phyloP scores from a whole-genome alignment of 1,140 invertebrate species.

The Bombus sylvicola region DNA sequence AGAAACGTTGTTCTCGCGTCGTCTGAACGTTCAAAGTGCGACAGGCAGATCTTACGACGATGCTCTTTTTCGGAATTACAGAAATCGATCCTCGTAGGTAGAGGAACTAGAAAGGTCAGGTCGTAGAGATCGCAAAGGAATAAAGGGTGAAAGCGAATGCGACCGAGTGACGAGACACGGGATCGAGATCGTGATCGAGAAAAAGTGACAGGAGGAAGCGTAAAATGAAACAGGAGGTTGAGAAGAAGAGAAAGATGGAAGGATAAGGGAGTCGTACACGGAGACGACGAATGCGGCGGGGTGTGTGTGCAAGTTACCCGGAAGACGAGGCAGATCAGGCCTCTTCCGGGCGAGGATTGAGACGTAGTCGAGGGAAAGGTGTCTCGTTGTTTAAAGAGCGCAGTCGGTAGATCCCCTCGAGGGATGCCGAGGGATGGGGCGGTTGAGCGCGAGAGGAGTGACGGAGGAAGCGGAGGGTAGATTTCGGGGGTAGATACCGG shows the following conservation, averaged over 20 bases:
- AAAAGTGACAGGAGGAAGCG: neutral
- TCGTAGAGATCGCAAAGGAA: conserved; percentile 42
- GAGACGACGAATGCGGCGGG: neutral
- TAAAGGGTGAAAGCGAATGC: conserved; percentile 13
- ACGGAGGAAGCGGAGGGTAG: conserved; percentile 55
- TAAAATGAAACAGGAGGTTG: neutral
- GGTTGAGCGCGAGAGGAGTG: conserved; percentile 34
- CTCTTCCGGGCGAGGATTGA: conserved; percentile 70
- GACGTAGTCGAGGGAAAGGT: conserved; percentile 69
- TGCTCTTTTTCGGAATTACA: conserved; percentile 9
- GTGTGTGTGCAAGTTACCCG: conserved; percentile 47
- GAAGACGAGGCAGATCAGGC: conserved; percentile 67
- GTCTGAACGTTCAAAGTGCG: neutral
- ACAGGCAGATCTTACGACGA: neutral
- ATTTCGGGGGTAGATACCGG: conserved; percentile 69
- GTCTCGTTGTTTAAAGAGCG: conserved; percentile 72
- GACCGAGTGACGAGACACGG: neutral
- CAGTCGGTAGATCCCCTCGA: conserved; percentile 67
- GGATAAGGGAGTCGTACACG: neutral
- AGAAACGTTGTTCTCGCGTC: neutral
- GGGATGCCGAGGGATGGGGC: conserved; percentile 54
- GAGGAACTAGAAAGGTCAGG: conserved; percentile 31
- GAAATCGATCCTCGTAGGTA: conserved; percentile 23
- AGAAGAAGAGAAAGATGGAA: too few species aligned
- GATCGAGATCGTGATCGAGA: neutral